Percentiles rank a stretch among this genome's conserved stretches.
Evolutionary conservation across 2,888 invertebrate species (phyloP).

Genomic region (Leucania comma): DNA sequence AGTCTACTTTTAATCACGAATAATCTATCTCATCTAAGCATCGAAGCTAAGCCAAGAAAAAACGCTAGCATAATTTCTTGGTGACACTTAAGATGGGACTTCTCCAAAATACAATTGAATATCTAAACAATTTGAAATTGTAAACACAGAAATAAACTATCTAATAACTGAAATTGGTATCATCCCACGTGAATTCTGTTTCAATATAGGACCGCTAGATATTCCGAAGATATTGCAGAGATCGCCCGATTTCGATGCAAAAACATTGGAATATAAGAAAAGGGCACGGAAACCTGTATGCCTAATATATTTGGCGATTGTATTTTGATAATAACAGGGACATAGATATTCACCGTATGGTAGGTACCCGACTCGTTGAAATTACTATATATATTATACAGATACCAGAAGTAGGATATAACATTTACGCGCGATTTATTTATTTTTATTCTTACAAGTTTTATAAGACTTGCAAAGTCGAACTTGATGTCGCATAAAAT

Average conservation of each 20-base stretch:
- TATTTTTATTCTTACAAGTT: too few species aligned
- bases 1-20: too few species aligned
- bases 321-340: neutral
- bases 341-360: neutral
- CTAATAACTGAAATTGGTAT: constrained; percentile 19
- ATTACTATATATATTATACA: neutral
- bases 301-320: constrained; percentile 34
- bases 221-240: constrained; percentile 33
- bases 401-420: neutral
- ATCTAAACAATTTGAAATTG: constrained; percentile 25
- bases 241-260: constrained; percentile 18
- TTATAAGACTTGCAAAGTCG: too few species aligned
- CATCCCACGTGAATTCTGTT: constrained; percentile 14
- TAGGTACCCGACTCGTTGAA: neutral
- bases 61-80: neutral
- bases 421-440: neutral
- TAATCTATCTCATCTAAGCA: too few species aligned
- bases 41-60: neutral
- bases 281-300: neutral
- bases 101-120: neutral
- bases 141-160: constrained; percentile 17
- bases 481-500: too few species aligned
- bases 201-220: constrained; percentile 44
- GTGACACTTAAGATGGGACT: neutral
- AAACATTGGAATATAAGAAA: constrained; percentile 32